Evolutionary conservation across 2,113 vertebrate genomes (phyloP).

Genomic region (Trematocara variabile): DNA sequence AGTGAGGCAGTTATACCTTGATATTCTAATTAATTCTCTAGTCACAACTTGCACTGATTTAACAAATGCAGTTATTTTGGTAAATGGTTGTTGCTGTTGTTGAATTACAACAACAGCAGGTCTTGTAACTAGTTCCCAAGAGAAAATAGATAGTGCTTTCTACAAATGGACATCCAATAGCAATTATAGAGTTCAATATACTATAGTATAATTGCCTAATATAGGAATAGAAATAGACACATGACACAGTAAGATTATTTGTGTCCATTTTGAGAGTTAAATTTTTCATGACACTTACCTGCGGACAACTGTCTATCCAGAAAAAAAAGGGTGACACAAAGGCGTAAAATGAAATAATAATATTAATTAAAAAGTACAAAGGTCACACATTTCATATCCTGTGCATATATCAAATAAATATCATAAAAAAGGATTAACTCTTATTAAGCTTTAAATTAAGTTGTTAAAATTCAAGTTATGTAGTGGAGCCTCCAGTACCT

Average conservation of each 20-base stretch:
- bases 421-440: neutral
- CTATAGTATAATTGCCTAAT: neutral
- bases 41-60: neutral
- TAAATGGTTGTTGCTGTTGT: neutral
- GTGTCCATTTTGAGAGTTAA: neutral
- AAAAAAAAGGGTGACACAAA: neutral
- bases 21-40: neutral
- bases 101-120: neutral
- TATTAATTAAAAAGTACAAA: neutral
- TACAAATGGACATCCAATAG: neutral
- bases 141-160: neutral
- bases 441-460: neutral
- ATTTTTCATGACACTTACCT: neutral
- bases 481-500: neutral
- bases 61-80: neutral
- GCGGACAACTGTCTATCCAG: neutral
- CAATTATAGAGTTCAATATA: neutral
- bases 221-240: neutral
- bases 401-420: neutral
- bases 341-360: neutral
- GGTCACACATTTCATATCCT: neutral
- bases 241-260: neutral
- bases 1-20: neutral
- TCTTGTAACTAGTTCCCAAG: neutral
- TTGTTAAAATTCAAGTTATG: neutral